Evolutionary conservation across 1,140 invertebrate genomes (phyloP).

Genomic region (Spodoptera litura): DNA sequence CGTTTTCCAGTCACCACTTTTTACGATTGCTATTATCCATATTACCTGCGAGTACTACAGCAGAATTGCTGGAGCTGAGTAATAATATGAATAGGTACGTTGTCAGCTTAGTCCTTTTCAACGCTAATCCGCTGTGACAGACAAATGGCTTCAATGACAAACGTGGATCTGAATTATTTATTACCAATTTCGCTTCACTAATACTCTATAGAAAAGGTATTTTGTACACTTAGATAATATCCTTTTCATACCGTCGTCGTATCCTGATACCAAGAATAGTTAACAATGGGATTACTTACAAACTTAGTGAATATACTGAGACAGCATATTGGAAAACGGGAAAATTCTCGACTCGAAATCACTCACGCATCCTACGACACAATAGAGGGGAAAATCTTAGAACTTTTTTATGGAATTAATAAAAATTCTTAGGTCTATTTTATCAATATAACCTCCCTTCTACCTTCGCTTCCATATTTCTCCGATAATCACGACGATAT

Average conservation of each 20-base stretch:
- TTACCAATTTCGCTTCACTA: conserved; percentile 29
- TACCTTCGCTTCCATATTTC: conserved; percentile 4
- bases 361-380: neutral
- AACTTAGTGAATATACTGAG: too few species aligned
- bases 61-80: neutral
- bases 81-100: conserved; percentile 11
- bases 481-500: conserved; percentile 17
- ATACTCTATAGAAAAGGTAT: conserved; percentile 20
- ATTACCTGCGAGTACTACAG: conserved; percentile 6
- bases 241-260: neutral
- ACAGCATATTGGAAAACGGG: too few species aligned
- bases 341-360: too few species aligned
- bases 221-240: neutral
- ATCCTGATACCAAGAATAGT: neutral
- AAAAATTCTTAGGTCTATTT: conserved; percentile 16
- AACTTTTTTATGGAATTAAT: neutral
- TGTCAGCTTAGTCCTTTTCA: conserved; percentile 34
- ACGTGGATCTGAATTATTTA: conserved; percentile 41
- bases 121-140: conserved; percentile 35
- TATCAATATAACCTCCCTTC: conserved; percentile 1
- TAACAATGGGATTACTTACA: neutral
- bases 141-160: conserved; percentile 30
- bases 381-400: neutral
- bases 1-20: conserved; percentile 8
- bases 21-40: conserved; percentile 12